Evolutionary conservation across 2,797 vertebrate genomes (phyloP).

Genomic region (Silurus aristotelis): DNA sequence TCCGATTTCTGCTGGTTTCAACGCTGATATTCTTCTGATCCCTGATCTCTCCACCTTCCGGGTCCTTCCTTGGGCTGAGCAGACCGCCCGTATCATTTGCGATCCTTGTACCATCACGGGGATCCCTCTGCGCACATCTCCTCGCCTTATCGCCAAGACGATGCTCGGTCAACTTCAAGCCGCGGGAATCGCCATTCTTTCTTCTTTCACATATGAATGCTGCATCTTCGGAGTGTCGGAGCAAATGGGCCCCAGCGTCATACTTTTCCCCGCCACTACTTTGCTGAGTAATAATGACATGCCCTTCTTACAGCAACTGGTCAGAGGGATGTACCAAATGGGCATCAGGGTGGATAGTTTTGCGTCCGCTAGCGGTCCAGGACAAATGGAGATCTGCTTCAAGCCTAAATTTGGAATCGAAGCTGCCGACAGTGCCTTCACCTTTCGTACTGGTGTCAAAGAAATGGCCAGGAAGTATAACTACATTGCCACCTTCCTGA

Average conservation of each 20-base stretch:
- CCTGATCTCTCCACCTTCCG: slow-evolving; percentile 87
- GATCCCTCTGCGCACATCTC: slow-evolving; percentile 83
- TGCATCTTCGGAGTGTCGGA: slow-evolving; percentile 86
- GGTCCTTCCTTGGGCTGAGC: slow-evolving; percentile 86
- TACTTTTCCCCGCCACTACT: slow-evolving; percentile 86
- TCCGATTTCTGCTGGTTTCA: slow-evolving; percentile 80
- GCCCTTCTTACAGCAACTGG: slow-evolving; percentile 88
- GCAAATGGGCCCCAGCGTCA: slow-evolving; percentile 83
- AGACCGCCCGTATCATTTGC: slow-evolving; percentile 90
- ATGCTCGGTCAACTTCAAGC: slow-evolving; percentile 83
- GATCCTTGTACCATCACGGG: slow-evolving; percentile 87
- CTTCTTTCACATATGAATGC: slow-evolving; percentile 91
- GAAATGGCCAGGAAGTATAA: slow-evolving; percentile 91
- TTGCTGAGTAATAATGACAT: slow-evolving; percentile 86
- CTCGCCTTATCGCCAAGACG: slow-evolving; percentile 85
- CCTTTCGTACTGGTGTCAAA: slow-evolving; percentile 89
- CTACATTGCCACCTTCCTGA: slow-evolving; percentile 89
- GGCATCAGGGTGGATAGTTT: slow-evolving; percentile 91
- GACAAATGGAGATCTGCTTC: slow-evolving; percentile 91
- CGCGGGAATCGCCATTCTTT: slow-evolving; percentile 82
- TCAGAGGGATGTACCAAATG: slow-evolving; percentile 87
- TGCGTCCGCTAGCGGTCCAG: slow-evolving; percentile 84
- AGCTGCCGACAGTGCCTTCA: slow-evolving; percentile 89
- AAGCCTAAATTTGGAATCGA: slow-evolving; percentile 85
- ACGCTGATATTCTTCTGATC: slow-evolving; percentile 87